A percentile compares a stretch with the other conserved stretches of the same genome.
Evolutionary conservation across 2,113 vertebrate species (phyloP).

Genomic region (Chauna torquata): DNA sequence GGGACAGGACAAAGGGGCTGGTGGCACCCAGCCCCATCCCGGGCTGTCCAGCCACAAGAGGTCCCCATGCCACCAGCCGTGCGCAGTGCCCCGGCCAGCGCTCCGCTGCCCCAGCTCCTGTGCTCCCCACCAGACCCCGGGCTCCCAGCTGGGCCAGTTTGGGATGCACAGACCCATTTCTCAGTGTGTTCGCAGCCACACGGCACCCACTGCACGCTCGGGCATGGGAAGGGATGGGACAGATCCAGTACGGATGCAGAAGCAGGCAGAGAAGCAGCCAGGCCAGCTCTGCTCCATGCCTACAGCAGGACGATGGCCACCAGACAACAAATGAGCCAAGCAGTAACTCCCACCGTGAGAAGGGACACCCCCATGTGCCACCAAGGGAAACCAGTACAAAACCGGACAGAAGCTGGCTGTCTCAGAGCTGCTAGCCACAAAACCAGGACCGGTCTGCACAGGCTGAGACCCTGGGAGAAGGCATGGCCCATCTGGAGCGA

Average conservation of each 20-base stretch:
- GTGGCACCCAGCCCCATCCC: not conserved
- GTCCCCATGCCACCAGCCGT: conserved; percentile 15
- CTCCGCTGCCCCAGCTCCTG: not conserved
- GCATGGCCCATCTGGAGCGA: not conserved
- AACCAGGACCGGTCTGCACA: not conserved
- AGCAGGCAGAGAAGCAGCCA: not conserved
- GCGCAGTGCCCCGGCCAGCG: not conserved
- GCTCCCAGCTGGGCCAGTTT: too few species aligned
- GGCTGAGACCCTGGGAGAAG: not conserved
- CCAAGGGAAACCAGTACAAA: not conserved
- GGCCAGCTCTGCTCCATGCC: not conserved
- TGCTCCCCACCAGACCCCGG: not conserved
- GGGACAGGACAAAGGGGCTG: not conserved
- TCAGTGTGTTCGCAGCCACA: not conserved
- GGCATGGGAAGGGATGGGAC: not conserved
- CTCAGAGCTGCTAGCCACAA: not conserved
- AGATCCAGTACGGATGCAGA: too few species aligned
- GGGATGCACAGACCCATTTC: not conserved
- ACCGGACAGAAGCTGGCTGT: not conserved
- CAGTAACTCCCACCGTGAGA: not conserved
- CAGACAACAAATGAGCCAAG: not conserved
- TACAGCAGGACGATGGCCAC: not conserved
- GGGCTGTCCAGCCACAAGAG: conserved; percentile 58
- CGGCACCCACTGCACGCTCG: not conserved
- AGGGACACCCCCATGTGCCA: not conserved